Evolutionary conservation across 2,888 invertebrate genomes (phyloP), one percentile per base, ranked within the genome.

Genomic region (Acleris holmiana): DNA sequence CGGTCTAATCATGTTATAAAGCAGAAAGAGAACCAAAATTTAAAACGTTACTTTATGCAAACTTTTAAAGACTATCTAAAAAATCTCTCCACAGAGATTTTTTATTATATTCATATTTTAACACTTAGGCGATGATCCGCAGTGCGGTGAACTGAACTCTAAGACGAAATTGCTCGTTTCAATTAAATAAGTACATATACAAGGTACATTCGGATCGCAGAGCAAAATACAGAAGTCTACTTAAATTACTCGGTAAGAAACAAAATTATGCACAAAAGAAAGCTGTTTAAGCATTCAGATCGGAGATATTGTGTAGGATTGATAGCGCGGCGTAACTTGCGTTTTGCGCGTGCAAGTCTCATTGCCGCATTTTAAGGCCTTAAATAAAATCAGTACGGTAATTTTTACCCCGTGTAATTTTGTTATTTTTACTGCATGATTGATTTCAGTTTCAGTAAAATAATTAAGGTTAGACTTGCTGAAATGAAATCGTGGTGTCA

Each of bases 211-310:
- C 25, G 25, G 8, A 1, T 7, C 7, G 7, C 25, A 29, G 13
- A 10, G 10, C 2, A 17, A 17, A 15, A 6, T 21, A n/a, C 46
- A 29, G 35, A 23, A 18, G 29, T 54, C n/a, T 18, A 53, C 54
- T 46, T 53, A 35, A 59, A 55, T 59, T 55, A 67, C 50, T 53
- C 44, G 8, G 58, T 58, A 29, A 58, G 54, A 53, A 53, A 64
- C 54, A 46, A 53, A 48, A 47, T 44, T 54, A 49, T 44, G 49
- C 46, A 18, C 46, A 23, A 65, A 65, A 65, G 65, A 65, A 65
- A 65, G 65, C 46, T 46, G 65, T 54, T 65, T 60, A 55, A 54
- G 55, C 46, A 65, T 65, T 54, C 35, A 65, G 65, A 65, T 64
- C 44, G 60, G 54, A 60, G 55, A 65, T 35, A 53, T 13, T 35